phyloP scores from a whole-genome alignment of 2,888 invertebrate genomes.

The Anticlea derivata region DNA sequence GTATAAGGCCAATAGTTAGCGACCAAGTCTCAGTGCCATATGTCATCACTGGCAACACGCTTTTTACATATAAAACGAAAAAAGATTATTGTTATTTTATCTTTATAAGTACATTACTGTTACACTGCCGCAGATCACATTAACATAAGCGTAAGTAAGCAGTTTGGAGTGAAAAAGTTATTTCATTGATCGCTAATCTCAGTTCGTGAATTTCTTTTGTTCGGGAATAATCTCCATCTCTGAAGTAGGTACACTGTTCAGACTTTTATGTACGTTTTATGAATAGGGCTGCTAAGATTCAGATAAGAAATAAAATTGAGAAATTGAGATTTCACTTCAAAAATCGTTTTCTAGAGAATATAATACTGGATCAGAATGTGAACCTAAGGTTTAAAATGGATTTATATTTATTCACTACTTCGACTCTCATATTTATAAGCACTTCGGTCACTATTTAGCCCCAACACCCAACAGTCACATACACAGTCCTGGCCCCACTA shows the following conservation, averaged over 20 bases:
- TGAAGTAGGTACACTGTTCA: not conserved
- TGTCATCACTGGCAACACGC: too few species aligned
- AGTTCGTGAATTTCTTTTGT: slow-evolving; percentile 23
- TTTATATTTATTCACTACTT: too few species aligned
- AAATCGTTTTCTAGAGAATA: not conserved
- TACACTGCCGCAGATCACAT: slow-evolving; percentile 26
- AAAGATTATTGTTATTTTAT: slow-evolving; percentile 15
- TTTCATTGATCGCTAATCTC: slow-evolving; percentile 36
- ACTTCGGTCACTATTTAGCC: too few species aligned
- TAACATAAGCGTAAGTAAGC: slow-evolving; percentile 37
- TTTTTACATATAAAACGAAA: too few species aligned
- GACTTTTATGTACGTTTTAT: slow-evolving; percentile 13
- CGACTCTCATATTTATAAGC: too few species aligned
- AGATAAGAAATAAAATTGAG: slow-evolving; percentile 1
- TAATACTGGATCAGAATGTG: not conserved
- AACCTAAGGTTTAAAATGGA: not conserved
- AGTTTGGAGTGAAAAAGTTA: slow-evolving; percentile 34
- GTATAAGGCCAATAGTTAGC: too few species aligned
- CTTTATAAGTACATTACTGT: slow-evolving; percentile 9
- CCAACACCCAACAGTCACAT: too few species aligned
- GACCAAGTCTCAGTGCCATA: too few species aligned
- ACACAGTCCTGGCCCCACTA: too few species aligned
- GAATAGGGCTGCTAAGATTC: slow-evolving; percentile 10
- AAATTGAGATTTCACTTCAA: not conserved
- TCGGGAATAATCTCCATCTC: slow-evolving; percentile 13